Conservation (phyloP, 2,797 vertebrate genomes). For the Zalophus californianus region DNA sequence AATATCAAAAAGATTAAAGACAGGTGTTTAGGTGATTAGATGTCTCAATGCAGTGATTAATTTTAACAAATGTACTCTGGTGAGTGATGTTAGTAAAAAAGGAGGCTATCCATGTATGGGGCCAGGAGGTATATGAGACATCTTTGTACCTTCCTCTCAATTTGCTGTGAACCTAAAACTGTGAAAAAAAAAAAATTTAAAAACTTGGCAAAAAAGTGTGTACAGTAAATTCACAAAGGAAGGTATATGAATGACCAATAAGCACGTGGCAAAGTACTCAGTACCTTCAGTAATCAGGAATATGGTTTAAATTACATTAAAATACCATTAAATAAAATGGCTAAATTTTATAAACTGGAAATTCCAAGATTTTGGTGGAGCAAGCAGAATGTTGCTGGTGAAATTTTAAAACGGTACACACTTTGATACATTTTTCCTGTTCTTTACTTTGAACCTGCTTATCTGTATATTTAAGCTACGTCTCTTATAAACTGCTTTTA, state of each 20-base stretch:
- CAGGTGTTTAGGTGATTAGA: neutral
- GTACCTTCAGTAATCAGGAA: neutral
- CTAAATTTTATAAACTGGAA: conserved; percentile 2
- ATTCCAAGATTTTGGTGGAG: neutral
- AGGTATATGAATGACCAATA: neutral
- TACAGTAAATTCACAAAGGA: neutral
- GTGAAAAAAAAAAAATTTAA: neutral
- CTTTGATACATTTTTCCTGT: neutral
- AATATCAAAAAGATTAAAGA: neutral
- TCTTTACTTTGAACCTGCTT: neutral
- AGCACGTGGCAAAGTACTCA: neutral
- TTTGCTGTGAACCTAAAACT: neutral
- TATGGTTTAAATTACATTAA: conserved; percentile 8
- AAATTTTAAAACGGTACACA: neutral
- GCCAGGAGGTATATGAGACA: too few relatives aligned
- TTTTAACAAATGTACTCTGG: neutral
- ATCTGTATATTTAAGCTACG: neutral
- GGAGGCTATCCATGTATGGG: neutral
- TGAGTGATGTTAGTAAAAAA: neutral
- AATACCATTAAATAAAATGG: neutral
- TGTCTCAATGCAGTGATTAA: neutral
- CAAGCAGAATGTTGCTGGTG: neutral
- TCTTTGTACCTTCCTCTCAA: neutral
- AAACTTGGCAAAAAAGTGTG: neutral
- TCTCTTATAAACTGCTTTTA: neutral